A percentile compares a stretch with the other conserved stretches of the same genome.
Evolutionary conservation across 2,113 vertebrate genomes (phyloP).

Genomic region (Sinocyclocheilus grahami): DNA sequence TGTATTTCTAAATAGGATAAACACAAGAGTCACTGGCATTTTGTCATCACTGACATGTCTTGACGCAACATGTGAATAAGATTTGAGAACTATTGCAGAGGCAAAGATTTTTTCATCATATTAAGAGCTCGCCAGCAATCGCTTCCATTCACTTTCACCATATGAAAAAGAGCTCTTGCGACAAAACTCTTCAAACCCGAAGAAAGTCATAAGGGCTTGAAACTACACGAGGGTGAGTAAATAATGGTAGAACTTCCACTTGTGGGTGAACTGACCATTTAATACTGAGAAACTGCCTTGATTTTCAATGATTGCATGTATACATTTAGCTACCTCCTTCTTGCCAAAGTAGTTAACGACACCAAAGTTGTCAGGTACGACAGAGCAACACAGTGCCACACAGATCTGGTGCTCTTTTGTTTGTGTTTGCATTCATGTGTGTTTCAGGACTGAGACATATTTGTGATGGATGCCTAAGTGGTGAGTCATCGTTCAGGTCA

Average conservation of each 20-base stretch:
- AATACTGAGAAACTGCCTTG: neutral
- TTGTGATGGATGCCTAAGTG: constrained; percentile 70
- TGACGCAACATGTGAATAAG: neutral
- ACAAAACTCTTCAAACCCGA: no score
- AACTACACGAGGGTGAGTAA: neutral
- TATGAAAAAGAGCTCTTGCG: no score
- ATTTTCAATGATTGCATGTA: neutral
- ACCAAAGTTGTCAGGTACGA: constrained; percentile 50
- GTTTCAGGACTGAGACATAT: constrained; percentile 31
- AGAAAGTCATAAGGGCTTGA: neutral
- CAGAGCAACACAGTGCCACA: constrained; percentile 52
- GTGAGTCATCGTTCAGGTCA: constrained; percentile 74
- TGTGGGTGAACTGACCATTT: neutral
- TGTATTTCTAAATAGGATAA: neutral
- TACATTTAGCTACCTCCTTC: constrained; percentile 42
- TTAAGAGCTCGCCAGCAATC: neutral
- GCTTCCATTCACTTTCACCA: no score
- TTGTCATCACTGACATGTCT: neutral
- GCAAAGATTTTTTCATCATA: neutral
- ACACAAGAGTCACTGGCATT: neutral
- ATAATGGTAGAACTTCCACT: neutral
- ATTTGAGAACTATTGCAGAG: neutral
- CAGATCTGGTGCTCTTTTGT: constrained; percentile 41
- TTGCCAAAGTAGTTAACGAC: constrained; percentile 53
- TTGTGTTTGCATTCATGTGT: constrained; percentile 36